Evolutionary conservation across 1,140 invertebrate species (phyloP).

Genomic region (Steinernema feltiae): DNA sequence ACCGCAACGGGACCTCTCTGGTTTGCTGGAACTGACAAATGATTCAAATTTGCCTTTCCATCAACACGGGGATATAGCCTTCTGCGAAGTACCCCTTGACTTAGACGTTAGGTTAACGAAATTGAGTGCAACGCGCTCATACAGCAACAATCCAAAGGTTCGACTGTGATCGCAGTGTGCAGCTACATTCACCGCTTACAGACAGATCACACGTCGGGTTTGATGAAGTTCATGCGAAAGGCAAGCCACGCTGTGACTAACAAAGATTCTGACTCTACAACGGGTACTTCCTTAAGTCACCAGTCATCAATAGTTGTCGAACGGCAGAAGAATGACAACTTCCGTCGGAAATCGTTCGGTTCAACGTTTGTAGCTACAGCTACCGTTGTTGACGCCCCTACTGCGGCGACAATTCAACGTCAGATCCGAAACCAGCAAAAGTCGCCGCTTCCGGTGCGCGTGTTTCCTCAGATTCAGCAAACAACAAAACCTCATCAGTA

Average conservation of each 20-base stretch:
- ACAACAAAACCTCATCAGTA: not conserved
- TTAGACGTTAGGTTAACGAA: conserved; percentile 37
- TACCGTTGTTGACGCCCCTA: not conserved
- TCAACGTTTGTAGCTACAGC: not conserved
- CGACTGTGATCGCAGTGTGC: not conserved
- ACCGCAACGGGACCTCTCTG: conserved; percentile 5
- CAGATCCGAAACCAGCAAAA: not conserved
- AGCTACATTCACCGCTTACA: not conserved
- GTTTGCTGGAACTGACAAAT: conserved; percentile 18
- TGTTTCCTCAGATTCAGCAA: not conserved
- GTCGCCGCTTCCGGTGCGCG: not conserved
- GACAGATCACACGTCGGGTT: conserved; percentile 21
- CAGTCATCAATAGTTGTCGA: not conserved
- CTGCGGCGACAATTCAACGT: not conserved
- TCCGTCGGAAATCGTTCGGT: conserved; percentile 1
- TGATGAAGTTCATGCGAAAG: conserved; percentile 33
- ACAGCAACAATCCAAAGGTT: conserved; percentile 45
- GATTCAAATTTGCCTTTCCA: conserved; percentile 47
- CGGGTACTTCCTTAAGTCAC: not conserved
- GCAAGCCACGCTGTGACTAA: conserved; percentile 29
- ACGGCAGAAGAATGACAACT: not conserved
- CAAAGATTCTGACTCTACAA: conserved; percentile 13
- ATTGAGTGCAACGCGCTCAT: conserved; percentile 42
- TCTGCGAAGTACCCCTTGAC: conserved; percentile 48
- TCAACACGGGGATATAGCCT: conserved; percentile 52